Percentiles rank a stretch among this genome's conserved stretches.
phyloP scores from a whole-genome alignment of 2,113 vertebrate genomes.

The Thomomys bottae region DNA sequence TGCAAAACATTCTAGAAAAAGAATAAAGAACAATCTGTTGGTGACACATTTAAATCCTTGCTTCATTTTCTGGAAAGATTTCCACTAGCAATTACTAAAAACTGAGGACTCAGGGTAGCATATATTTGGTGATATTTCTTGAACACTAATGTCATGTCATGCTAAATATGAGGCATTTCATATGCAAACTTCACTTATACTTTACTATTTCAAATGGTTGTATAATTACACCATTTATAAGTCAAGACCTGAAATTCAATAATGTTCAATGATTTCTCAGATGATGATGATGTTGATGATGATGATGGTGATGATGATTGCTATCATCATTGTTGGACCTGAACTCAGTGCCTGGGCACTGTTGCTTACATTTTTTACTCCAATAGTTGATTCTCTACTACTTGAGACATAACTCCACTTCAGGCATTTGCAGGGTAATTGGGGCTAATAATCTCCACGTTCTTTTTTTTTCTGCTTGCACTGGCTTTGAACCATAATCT shows the following conservation, averaged over 20 bases:
- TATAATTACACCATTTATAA: neutral
- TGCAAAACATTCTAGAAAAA: neutral
- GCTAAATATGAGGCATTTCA: neutral
- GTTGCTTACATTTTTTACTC: too few species aligned
- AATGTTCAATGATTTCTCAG: neutral
- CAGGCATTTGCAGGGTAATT: too few species aligned
- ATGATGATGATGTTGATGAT: too few species aligned
- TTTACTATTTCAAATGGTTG: neutral
- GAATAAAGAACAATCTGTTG: neutral
- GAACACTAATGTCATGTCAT: neutral
- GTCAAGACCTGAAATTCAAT: neutral
- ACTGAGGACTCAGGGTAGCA: neutral
- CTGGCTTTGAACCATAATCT: too few species aligned
- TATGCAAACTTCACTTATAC: neutral
- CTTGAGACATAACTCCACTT: too few species aligned
- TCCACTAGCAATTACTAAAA: neutral
- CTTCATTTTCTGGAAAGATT: constrained; percentile 43
- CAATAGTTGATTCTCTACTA: too few species aligned
- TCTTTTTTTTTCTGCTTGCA: too few species aligned
- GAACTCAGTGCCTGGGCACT: too few species aligned
- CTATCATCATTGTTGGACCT: too few species aligned
- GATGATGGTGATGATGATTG: too few species aligned
- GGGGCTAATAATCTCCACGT: too few species aligned
- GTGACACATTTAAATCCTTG: neutral
- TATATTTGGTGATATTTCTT: constrained; percentile 1